Base-by-base conservation (phyloP, 2,888 invertebrate genomes). In the Hyalella azteca region DNA sequence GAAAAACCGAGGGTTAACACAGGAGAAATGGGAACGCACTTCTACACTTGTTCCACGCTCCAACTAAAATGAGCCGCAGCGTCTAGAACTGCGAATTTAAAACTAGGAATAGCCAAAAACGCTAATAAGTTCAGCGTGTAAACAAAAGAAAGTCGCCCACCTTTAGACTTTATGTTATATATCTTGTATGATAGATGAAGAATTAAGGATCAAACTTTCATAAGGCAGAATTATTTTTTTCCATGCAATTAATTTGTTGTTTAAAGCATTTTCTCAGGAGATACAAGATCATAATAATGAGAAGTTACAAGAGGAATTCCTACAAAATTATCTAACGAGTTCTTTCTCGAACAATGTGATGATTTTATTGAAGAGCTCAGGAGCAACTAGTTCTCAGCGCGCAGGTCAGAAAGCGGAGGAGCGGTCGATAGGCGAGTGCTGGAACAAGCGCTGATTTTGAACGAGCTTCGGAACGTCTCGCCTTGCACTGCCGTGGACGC, bases 1-100 rank as follows among this genome's bases (percentile, higher is more conserved):
- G 66, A 66, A 66, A 66, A 66, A 66, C 66, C 36, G 66, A 66
- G 66, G 66, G 66, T 66, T 32, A 66, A 66, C 66, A 66, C 66
- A 66, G 66, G 66, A 66, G 66, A 66, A 66, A 66, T 66, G 66
- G 66, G 66, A 66, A 66, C 66, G 66, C 66, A 66, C 66, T 66
- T 66, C 66, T 66, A 66, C 66, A 66, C 66, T 66, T 54, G 66
- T 36, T 66, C 66, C 66, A 66, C 36, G 66, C 66, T 32, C 66
- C 66, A 66, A 66, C 66, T 66, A 66, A 66, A 66, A 66, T 66
- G 66, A 66, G 66, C 36, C 66, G 66, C 66, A 36, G 66, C 66
- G 66, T 36, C 66, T 66, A 36, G 66, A 66, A 36, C 66, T 66
- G 66, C 66, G 66, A 32, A 32, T 66, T 66, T 36, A 36, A 36